Evolutionary conservation across 2,888 invertebrate genomes (phyloP).

Genomic region (Phrixothrix hirtus): DNA sequence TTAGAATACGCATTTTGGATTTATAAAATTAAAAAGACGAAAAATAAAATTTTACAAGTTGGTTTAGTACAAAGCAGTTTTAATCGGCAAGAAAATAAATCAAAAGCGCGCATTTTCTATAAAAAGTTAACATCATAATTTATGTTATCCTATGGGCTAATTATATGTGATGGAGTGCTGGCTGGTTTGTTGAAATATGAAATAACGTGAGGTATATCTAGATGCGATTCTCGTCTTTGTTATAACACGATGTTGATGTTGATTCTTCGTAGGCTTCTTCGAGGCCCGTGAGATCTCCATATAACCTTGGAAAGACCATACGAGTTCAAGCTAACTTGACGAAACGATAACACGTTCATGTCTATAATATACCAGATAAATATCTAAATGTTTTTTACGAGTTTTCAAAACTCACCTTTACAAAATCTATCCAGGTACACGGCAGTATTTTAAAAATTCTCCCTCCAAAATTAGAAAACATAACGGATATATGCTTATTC

Average conservation of each 20-base stretch:
- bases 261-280: slow-evolving; percentile 29
- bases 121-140: slow-evolving; percentile 56
- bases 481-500: too few relatives aligned
- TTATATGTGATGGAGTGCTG: slow-evolving; percentile 53
- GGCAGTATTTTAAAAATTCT: slow-evolving; percentile 13
- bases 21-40: slow-evolving; percentile 3
- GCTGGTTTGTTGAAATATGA: slow-evolving; percentile 56
- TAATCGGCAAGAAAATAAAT: slow-evolving; percentile 44
- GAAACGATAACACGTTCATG: slow-evolving; percentile 37
- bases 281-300: slow-evolving; percentile 39
- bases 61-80: slow-evolving; percentile 13
- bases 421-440: slow-evolving; percentile 12
- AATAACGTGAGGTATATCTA: slow-evolving; percentile 52
- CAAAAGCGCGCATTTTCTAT: slow-evolving; percentile 52
- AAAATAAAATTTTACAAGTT: slow-evolving; percentile 14
- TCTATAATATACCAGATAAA: slow-evolving; percentile 33
- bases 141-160: slow-evolving; percentile 55
- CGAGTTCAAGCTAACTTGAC: slow-evolving; percentile 37
- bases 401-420: slow-evolving; percentile 19
- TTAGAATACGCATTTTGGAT: too few relatives aligned
- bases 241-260: slow-evolving; percentile 44
- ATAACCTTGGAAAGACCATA: slow-evolving; percentile 37
- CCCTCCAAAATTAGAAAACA: slow-evolving; percentile 6
- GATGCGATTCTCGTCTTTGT: slow-evolving; percentile 48
- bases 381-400: slow-evolving; percentile 31